A percentile compares a stretch with the other conserved stretches of the same genome.
phyloP scores from a whole-genome alignment of 1,140 invertebrate species.

The Pomacea maculata region DNA sequence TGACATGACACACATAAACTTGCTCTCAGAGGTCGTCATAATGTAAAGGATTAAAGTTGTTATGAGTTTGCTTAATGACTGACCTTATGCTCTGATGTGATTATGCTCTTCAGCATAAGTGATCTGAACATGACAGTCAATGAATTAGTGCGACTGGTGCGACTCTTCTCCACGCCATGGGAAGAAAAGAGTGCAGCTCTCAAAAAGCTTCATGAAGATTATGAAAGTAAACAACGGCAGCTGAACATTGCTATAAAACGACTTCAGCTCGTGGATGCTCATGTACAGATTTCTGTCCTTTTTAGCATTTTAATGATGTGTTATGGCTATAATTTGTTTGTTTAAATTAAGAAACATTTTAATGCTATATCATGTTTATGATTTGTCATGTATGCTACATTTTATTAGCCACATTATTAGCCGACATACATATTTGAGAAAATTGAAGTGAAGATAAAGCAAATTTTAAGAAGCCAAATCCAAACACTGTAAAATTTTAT shows the following conservation, averaged over 20 bases:
- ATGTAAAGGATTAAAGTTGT: background rate
- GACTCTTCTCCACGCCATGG: conserved; percentile 63
- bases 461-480: no score
- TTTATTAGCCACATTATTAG: background rate
- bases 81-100: background rate
- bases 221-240: conserved; percentile 63
- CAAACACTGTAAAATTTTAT: no score
- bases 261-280: conserved; percentile 60
- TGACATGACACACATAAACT: no score
- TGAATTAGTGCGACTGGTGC: conserved; percentile 62
- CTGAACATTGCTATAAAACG: conserved; percentile 63
- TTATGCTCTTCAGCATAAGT: conserved; percentile 53
- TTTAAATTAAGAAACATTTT: background rate
- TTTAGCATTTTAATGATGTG: background rate
- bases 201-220: conserved; percentile 64
- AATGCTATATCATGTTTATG: background rate
- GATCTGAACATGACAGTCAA: conserved; percentile 61
- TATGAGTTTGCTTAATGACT: background rate
- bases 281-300: conserved; percentile 45
- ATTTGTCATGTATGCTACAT: conserved; percentile 5
- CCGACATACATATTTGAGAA: no score
- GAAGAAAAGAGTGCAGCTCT: conserved; percentile 64
- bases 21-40: no score
- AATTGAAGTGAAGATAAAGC: no score
- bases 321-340: background rate